phyloP scores from a whole-genome alignment of 2,113 vertebrate species.

The Mastomys coucha region DNA sequence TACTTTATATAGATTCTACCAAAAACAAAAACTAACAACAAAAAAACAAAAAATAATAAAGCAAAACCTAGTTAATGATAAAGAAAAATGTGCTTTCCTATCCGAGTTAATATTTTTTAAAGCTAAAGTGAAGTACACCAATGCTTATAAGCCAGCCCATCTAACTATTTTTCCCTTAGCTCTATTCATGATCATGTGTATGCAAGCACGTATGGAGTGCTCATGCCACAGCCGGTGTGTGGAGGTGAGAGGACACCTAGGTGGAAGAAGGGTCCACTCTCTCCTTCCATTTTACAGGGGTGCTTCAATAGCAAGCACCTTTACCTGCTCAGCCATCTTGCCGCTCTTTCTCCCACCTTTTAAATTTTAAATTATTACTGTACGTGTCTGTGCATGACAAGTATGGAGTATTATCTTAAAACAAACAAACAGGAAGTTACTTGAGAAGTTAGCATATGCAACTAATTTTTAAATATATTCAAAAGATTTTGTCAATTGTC shows the following conservation, averaged over 20 bases:
- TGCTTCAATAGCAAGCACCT: background rate
- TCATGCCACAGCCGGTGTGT: background rate
- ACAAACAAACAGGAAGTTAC: background rate
- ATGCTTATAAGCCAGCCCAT: slow-evolving; percentile 23
- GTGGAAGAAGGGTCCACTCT: no score
- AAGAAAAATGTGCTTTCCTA: slow-evolving; percentile 6
- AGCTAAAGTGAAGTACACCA: slow-evolving; percentile 7
- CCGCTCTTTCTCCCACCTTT: background rate
- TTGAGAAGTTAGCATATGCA: slow-evolving; percentile 31
- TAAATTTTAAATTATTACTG: no score
- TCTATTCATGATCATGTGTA: background rate
- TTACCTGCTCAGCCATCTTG: background rate
- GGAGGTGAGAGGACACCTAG: background rate
- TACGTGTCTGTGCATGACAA: no score
- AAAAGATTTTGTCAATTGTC: background rate
- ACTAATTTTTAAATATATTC: slow-evolving; percentile 10
- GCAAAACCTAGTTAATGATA: background rate
- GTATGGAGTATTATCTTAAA: background rate
- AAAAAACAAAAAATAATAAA: no score
- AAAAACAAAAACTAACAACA: background rate
- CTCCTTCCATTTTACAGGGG: background rate
- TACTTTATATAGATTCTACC: background rate
- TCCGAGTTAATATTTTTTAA: background rate
- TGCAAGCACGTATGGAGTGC: background rate
- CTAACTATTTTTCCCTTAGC: background rate